Percentiles rank a stretch among this genome's conserved stretches.
Conservation (phyloP, 2,797 vertebrate genomes). For the Myotis daubentonii region DNA sequence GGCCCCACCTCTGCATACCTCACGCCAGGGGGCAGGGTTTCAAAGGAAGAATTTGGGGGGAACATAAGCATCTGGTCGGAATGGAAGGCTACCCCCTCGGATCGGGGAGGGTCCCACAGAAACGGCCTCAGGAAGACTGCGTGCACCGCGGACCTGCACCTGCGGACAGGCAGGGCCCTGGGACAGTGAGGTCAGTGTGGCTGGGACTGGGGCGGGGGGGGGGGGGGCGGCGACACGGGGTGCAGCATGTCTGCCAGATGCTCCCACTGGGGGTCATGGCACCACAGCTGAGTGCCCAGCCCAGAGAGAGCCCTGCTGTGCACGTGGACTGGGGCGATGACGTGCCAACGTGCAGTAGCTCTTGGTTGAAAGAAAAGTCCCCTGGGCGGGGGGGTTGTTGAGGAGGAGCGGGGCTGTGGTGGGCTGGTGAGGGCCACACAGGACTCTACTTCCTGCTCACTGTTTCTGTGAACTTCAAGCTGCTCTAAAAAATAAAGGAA, state of each 20-base stretch:
- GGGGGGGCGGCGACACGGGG: no score
- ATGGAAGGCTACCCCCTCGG: background rate
- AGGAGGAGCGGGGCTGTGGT: no score
- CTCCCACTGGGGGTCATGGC: background rate
- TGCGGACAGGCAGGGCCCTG: background rate
- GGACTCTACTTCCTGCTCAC: background rate
- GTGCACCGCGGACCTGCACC: background rate
- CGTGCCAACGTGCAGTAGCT: background rate
- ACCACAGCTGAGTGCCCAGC: background rate
- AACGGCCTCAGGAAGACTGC: background rate
- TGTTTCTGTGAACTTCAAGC: background rate
- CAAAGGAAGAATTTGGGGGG: background rate
- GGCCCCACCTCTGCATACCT: background rate
- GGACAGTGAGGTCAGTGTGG: background rate
- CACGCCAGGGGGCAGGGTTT: background rate
- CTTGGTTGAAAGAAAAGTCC: background rate
- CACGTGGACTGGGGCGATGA: background rate
- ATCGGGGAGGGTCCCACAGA: background rate
- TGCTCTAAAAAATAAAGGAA: background rate
- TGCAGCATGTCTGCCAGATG: no score
- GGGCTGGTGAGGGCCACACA: rapidly evolving
- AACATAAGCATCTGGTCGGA: background rate
- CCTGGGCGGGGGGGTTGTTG: background rate
- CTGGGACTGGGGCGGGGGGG: no score
- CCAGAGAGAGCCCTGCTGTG: background rate